Evolutionary conservation across 2,888 invertebrate genomes (phyloP), one percentile per base, ranked within the genome.

Genomic region (Drosophila subsilvestris): DNA sequence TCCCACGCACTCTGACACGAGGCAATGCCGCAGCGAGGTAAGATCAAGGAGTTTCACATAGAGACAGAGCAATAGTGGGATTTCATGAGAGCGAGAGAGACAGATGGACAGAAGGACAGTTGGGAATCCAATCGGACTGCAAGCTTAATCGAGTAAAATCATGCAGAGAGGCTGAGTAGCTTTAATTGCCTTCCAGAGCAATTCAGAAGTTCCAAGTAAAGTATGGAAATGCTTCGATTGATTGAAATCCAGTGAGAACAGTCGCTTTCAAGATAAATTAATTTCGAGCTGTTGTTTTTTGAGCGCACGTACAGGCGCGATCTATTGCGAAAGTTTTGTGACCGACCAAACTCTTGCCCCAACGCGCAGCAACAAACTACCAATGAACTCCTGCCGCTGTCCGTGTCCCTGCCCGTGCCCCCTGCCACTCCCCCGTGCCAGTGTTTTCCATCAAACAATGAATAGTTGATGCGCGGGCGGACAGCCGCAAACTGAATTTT

Each of bases 401-500:
- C 27, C n/a, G n/a, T n/a, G n/a, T n/a, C n/a, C n/a, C n/a, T n/a
- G n/a, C n/a, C n/a, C n/a, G n/a, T n/a, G n/a, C n/a, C n/a, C n/a
- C 1, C 27, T 10, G 14, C 32, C 29, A 9, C 29, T 2, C 2
- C 37, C 37, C 37, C 37, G n/a, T 7, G 37, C 37, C 14, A 37
- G 7, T 37, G 37, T 37, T 37, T n/a, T 37, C n/a, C 37, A 37
- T 37, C 37, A 37, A 37, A 37, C 37, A 37, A 37, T 66, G 66
- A 66, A 66, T 66, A 66, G 48, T 66, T 66, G 58, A 66, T 66
- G 42, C 48, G 25, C 32, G 50, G 50, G 50, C 43, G 58, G 43
- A 48, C 58, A 48, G 58, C 66, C 66, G 25, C 66, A 66, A 66
- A 69, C 66, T 57, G 69, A 66, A 66, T 66, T 66, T 68, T 47